phyloP scores from a whole-genome alignment of 2,888 invertebrate species.

The Scotopteryx bipunctaria region DNA sequence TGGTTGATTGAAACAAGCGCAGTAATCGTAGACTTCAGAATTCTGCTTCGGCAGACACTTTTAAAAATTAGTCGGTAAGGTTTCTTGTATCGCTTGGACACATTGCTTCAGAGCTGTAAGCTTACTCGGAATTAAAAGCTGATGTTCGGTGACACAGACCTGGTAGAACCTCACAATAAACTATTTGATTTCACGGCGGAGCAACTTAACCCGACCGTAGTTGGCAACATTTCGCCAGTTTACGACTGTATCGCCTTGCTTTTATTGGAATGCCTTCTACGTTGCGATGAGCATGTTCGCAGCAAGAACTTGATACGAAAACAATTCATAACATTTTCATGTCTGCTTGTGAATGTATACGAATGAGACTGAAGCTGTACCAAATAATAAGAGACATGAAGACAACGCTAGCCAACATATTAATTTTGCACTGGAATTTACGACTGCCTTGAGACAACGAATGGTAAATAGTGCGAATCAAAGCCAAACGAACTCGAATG shows the following conservation, averaged over 20 bases:
- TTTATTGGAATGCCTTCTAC: conserved; percentile 47
- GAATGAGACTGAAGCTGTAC: not conserved
- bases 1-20: not conserved
- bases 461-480: conserved; percentile 21
- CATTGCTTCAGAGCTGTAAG: not conserved
- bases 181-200: conserved; percentile 46
- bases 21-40: not conserved
- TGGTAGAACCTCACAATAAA: conserved; percentile 37
- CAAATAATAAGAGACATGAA: not conserved
- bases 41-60: too few relatives aligned
- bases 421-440: conserved; percentile 6
- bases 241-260: conserved; percentile 47
- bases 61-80: not conserved
- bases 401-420: not conserved
- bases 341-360: not conserved
- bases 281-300: conserved; percentile 31
- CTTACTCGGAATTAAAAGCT: not conserved
- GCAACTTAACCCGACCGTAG: conserved; percentile 37
- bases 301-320: conserved; percentile 26
- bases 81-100: not conserved
- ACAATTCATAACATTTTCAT: conserved; percentile 22
- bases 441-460: conserved; percentile 1
- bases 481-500: conserved; percentile 1
- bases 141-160: not conserved
- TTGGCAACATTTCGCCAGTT: conserved; percentile 46